Conservation (phyloP, 2,113 vertebrate species). For the Petaurus breviceps region DNA sequence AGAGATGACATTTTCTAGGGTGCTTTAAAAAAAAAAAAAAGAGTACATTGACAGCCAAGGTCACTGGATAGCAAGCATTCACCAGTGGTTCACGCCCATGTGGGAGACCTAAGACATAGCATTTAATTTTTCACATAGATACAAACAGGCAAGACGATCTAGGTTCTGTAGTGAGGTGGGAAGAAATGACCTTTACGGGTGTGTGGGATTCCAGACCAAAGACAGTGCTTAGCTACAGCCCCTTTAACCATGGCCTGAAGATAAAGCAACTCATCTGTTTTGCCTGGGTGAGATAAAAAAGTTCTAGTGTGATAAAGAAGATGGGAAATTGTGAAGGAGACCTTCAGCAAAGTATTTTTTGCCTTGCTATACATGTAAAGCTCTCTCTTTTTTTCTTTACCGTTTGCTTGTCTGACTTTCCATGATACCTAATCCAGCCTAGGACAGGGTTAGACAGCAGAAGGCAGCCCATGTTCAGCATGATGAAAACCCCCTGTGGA, state of each 20-base stretch:
- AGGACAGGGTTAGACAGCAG: neutral
- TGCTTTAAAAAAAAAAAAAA: neutral
- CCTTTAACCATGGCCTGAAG: constrained; percentile 13
- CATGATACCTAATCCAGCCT: neutral
- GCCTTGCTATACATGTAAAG: neutral
- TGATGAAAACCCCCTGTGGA: neutral
- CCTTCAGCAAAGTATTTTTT: neutral
- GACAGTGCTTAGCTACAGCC: neutral
- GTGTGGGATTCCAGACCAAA: neutral
- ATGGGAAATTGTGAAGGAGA: constrained; percentile 1
- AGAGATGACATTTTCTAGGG: neutral
- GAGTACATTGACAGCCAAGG: neutral
- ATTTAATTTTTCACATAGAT: constrained; percentile 55
- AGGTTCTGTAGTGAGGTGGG: constrained; percentile 57
- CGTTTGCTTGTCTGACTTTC: constrained; percentile 6
- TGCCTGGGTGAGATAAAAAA: constrained; percentile 35
- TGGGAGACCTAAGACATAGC: constrained; percentile 16
- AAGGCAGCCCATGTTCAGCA: neutral
- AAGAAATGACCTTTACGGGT: constrained; percentile 55
- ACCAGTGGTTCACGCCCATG: neutral
- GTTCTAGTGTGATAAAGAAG: neutral
- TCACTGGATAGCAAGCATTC: neutral
- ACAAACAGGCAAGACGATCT: constrained; percentile 37
- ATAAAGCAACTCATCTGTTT: neutral
- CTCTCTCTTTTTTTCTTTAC: neutral